Evolutionary conservation across 2,113 vertebrate species (phyloP).

Genomic region (Corapipo altera): DNA sequence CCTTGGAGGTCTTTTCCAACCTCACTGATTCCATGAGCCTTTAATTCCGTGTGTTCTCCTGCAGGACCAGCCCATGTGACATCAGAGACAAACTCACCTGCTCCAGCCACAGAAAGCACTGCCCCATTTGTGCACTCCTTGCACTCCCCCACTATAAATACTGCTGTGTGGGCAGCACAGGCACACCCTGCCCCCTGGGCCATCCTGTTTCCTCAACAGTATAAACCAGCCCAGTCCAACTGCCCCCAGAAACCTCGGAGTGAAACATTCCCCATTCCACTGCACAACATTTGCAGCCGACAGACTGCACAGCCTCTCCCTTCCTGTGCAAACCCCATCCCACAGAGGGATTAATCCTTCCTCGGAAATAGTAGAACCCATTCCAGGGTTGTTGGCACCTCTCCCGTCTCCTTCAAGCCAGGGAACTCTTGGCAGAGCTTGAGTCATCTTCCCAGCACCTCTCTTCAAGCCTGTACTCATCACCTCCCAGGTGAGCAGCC

Average conservation of each 20-base stretch:
- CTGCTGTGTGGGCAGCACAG: neutral
- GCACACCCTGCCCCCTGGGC: neutral
- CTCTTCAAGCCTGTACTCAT: neutral
- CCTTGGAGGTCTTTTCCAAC: neutral
- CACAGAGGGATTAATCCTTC: neutral
- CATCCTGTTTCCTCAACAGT: slow-evolving; percentile 3
- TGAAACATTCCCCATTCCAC: neutral
- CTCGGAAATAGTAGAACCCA: neutral
- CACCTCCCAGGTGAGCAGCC: neutral
- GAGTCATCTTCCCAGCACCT: slow-evolving; percentile 17
- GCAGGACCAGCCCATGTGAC: accelerated
- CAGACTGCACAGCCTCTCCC: neutral
- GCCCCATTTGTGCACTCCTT: neutral
- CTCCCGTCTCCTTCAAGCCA: neutral
- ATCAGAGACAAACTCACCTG: neutral
- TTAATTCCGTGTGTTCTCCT: neutral
- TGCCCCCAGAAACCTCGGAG: neutral
- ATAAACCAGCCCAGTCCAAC: neutral
- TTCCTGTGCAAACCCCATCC: slow-evolving; percentile 22
- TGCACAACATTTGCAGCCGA: neutral
- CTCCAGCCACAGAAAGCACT: neutral
- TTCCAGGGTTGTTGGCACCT: neutral
- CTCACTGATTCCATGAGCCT: neutral
- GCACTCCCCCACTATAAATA: neutral
- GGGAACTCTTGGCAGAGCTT: neutral